Evolutionary conservation across 2,888 invertebrate species (phyloP), one percentile per base, ranked within the genome.

Genomic region (Selenia dentaria): DNA sequence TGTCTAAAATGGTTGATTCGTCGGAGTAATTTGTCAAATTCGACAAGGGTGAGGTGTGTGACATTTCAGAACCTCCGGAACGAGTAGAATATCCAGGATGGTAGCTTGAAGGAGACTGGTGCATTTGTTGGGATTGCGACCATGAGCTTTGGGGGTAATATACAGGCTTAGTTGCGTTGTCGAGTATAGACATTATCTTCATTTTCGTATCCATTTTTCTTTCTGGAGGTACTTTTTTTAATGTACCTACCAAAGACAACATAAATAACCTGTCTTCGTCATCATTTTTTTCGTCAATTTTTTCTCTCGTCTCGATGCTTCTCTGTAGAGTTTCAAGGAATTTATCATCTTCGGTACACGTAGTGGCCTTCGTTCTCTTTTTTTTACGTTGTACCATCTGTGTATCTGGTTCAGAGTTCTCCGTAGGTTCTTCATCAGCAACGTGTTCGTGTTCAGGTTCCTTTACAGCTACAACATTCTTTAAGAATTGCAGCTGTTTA

Each of bases 1-100:
- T 50, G 33, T 41, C 50, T 45, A 50, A 50, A 50, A 50, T 50
- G 28, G 41, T 33, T 44, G 44, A 45, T 33, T 45, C 37, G 9
- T 50, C 44, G 25, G 50, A 50, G 33, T 28, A 32, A 37, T 44
- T 41, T 50, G 50, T 9, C 49, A 43, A 32, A 49, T 43, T 50
- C 34, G 44, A 41, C 39, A 33, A 38, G 39, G 36, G 37, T 37
- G 36, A 14, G 43, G 36, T 39, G 39, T 39, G 41, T 47, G 41
- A 22, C 33, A 36, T 47, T 47, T 47, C 47, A 41, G 47, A 45
- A 45, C 39, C 43, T 49, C 39, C 36, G 49, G 31, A 24, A 43
- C 12, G 32, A n/a, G n/a, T n/a, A n/a, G n/a, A n/a, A n/a, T n/a
- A n/a, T n/a, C n/a, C n/a, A n/a, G n/a, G n/a, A n/a, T n/a, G n/a